Percentiles rank a stretch among this genome's conserved stretches.
phyloP scores from a whole-genome alignment of 2,113 vertebrate species.

The Hyla sarda region DNA sequence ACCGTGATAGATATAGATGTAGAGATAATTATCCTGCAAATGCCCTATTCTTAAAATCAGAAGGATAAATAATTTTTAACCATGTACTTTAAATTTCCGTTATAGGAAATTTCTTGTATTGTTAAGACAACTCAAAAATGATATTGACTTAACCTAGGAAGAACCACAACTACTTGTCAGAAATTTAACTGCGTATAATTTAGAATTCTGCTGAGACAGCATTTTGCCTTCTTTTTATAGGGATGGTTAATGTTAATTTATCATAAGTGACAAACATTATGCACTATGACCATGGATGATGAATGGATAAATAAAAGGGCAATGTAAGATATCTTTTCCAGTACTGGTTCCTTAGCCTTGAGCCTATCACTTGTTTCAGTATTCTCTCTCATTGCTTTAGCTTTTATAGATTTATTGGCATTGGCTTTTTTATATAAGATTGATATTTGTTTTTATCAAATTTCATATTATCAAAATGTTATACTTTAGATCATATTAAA shows the following conservation, averaged over 20 bases:
- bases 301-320: constrained; percentile 52
- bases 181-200: background rate
- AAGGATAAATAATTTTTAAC: background rate
- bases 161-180: background rate
- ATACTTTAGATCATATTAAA: background rate
- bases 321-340: background rate
- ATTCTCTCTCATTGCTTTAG: background rate
- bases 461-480: constrained; percentile 23
- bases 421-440: constrained; percentile 20
- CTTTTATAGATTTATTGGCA: background rate
- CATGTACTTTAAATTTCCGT: too few species aligned
- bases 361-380: background rate
- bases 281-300: constrained; percentile 36
- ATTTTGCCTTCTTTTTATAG: constrained; percentile 13
- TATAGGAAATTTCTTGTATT: background rate
- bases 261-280: constrained; percentile 51
- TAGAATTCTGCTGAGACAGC: constrained; percentile 20
- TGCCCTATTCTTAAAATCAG: background rate
- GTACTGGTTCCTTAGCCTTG: background rate
- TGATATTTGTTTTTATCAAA: background rate
- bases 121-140: background rate
- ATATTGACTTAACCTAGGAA: background rate
- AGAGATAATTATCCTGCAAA: background rate
- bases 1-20: too few species aligned
- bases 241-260: constrained; percentile 38